Conservation (phyloP, 2,113 vertebrate genomes). For the Axis porcinus region DNA sequence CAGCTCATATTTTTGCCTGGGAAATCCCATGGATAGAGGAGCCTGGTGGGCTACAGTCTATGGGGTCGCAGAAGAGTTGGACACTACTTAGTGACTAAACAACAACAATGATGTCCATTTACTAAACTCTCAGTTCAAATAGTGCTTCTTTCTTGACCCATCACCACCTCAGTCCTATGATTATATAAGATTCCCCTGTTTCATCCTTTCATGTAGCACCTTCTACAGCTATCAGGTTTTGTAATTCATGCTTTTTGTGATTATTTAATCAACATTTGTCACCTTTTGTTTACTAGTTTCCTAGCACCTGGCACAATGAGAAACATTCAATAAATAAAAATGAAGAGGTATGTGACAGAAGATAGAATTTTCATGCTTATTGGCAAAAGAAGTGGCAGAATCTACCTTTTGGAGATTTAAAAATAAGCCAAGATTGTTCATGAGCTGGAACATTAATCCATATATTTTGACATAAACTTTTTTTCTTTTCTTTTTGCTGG, state of each 20-base stretch:
- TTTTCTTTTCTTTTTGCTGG: neutral
- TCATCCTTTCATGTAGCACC: neutral
- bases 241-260: neutral
- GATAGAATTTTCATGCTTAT: neutral
- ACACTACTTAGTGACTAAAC: neutral
- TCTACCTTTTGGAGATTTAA: neutral
- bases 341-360: neutral
- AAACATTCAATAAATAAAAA: neutral
- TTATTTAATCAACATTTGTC: neutral
- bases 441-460: neutral
- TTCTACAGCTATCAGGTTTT: neutral
- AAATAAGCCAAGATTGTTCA: conserved; percentile 21
- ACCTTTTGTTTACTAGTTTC: neutral
- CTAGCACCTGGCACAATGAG: neutral
- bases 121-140: neutral
- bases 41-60: neutral
- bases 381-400: neutral
- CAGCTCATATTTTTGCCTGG: neutral
- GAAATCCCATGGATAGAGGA: neutral
- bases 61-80: neutral
- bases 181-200: neutral
- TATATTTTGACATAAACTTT: conserved; percentile 22
- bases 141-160: neutral
- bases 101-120: neutral
- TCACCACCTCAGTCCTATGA: no score